Evolutionary conservation across 2,888 invertebrate genomes (phyloP), one percentile per base, ranked within the genome.

Genomic region (Sphinx pinastri): DNA sequence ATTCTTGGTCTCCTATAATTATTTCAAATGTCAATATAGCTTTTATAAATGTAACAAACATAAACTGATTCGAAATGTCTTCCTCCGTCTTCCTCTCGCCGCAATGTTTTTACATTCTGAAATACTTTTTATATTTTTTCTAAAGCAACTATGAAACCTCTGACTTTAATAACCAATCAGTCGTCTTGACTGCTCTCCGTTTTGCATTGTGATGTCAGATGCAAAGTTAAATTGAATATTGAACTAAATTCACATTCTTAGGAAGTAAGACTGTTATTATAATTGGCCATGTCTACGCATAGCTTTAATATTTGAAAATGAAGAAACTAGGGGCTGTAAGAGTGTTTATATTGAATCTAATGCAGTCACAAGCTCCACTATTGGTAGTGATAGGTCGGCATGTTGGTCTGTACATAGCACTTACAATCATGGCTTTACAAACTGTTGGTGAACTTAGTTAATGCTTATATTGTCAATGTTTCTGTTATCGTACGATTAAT

Each of bases 391-490:
- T 25, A 68, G 71, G 68, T 79, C 81, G 79, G 47, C 54, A 49
- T 54, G 54, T 68, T 38, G 51, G 38, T 69, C 45, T 69, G 69
- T 69, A 69, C 31, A 69, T 69, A 69, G 54, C 38, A 69, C 67
- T 83, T 81, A 87, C 91, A 88, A 88, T 89, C 88, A 83, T 83
- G 88, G 88, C 90, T 91, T 88, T 90, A 91, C 87, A 79, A 81
- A 90, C 88, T 89, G 93, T 93, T 92, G 91, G 86, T 88, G 81
- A 88, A 89, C 84, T 88, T 85, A 88, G 89, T 93, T 92, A 91
- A 84, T 83, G 92, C 93, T 93, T 93, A 51, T 93, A 67, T 68
- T 51, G 66, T 71, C 71, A 66, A 71, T 88, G 88, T 90, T 71
- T 81, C 88, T 84, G 90, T 89, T 93, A 92, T 90, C 81, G 83